Conservation (phyloP, 2,888 invertebrate species). For the Cyaniris semiargus region DNA sequence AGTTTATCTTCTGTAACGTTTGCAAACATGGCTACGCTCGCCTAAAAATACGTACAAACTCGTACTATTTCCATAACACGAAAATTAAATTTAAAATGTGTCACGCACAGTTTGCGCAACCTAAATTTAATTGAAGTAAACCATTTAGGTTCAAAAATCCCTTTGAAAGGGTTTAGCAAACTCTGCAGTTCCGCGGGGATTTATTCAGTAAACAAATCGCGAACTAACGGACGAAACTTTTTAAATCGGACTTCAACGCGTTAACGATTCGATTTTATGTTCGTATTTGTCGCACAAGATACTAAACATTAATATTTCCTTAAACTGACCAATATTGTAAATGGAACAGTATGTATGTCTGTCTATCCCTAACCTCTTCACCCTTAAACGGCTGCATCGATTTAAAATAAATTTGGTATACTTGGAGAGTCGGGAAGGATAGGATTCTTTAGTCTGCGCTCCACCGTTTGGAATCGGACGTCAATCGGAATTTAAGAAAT, state of each 20-base stretch:
- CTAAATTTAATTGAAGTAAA: constrained; percentile 10
- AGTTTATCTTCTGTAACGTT: not conserved
- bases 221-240: constrained; percentile 11
- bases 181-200: constrained; percentile 13
- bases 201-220: constrained; percentile 32
- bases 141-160: constrained; percentile 16
- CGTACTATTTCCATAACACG: not conserved
- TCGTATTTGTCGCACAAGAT: too few species aligned
- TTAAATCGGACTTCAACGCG: constrained; percentile 1
- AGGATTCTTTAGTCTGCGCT: too few species aligned
- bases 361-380: too few species aligned
- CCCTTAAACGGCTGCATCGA: too few species aligned
- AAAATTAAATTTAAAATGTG: constrained; percentile 11
- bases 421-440: too few species aligned
- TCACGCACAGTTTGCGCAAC: constrained; percentile 10
- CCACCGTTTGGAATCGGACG: too few species aligned
- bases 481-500: too few species aligned
- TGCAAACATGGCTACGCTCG: not conserved
- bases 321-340: too few species aligned
- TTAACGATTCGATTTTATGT: constrained; percentile 9
- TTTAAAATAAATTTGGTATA: too few species aligned
- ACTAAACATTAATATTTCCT: too few species aligned
- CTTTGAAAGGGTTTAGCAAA: constrained; percentile 21
- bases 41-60: not conserved
- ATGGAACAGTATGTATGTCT: too few species aligned